These are phyloP conservation scores for Erpornis zantholeuca DNA, from an alignment of 2,113 vertebrate species.

Conservation along the genomic window DNA sequence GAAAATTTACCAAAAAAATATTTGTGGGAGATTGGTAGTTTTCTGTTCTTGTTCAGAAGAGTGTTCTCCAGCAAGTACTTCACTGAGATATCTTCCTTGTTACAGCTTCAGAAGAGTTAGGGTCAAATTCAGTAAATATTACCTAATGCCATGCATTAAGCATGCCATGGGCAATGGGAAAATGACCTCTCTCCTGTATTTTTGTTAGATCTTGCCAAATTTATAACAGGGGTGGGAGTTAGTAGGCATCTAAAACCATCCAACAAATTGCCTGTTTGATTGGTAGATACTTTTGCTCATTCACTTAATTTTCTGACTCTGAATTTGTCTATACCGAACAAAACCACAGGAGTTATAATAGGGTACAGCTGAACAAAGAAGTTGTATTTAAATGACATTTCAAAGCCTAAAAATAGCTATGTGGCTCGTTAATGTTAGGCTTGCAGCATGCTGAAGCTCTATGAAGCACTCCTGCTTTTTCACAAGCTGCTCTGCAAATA, in stretches of 20 bases:
- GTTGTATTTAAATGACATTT: neutral
- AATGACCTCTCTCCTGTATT: neutral
- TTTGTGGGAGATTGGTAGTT: neutral
- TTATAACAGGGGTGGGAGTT: neutral
- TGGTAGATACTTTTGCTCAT: neutral
- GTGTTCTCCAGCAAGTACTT: neutral
- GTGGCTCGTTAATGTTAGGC: neutral
- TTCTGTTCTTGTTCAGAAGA: neutral
- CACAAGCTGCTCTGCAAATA: neutral
- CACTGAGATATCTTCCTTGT: neutral
- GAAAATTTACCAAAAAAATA: neutral
- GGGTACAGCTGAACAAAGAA: neutral
- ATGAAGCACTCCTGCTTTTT: neutral
- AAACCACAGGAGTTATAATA: neutral
- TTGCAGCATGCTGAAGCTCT: neutral
- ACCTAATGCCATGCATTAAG: neutral
- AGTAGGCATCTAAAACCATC: neutral
- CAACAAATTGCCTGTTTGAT: neutral
- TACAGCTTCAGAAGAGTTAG: neutral
- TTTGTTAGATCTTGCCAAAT: neutral
- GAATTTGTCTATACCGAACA: neutral
- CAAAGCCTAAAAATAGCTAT: neutral
- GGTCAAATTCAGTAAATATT: neutral
- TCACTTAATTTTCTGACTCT: neutral
- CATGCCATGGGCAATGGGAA: neutral